phyloP scores from a whole-genome alignment of 2,797 vertebrate species.

The Hypotaenidia philippensis region DNA sequence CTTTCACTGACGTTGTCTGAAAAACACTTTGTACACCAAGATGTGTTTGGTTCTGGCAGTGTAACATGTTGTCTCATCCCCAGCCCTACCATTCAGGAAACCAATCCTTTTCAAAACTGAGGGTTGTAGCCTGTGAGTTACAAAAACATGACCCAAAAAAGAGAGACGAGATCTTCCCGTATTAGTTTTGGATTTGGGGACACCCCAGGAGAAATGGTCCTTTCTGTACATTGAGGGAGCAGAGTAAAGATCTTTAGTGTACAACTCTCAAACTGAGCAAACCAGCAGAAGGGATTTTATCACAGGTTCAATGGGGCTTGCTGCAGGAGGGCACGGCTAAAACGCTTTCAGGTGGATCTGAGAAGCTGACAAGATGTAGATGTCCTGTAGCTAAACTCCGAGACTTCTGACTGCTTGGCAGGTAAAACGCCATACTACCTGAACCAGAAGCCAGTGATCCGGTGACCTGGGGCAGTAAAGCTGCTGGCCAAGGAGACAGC shows the following conservation, averaged over 20 bases:
- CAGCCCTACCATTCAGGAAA: neutral
- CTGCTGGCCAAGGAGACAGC: neutral
- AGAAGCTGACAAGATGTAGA: neutral
- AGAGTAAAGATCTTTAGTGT: neutral
- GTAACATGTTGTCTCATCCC: neutral
- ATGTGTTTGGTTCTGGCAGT: neutral
- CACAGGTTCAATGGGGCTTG: neutral
- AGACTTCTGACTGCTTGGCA: neutral
- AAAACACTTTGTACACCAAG: neutral
- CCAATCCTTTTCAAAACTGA: neutral
- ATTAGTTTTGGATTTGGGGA: neutral
- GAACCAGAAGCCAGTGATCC: neutral
- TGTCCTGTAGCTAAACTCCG: neutral
- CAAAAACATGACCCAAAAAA: neutral
- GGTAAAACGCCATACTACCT: accelerated
- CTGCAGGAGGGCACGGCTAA: neutral
- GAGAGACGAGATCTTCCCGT: neutral
- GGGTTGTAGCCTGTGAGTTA: neutral
- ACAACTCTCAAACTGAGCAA: neutral
- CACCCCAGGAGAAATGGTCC: neutral
- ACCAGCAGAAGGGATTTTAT: neutral
- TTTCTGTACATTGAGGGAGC: neutral
- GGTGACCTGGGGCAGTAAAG: neutral
- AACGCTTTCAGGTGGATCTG: neutral
- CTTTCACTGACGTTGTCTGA: neutral